Base-by-base conservation (phyloP, 2,797 vertebrate genomes). In the Ctenopoma multispine region DNA sequence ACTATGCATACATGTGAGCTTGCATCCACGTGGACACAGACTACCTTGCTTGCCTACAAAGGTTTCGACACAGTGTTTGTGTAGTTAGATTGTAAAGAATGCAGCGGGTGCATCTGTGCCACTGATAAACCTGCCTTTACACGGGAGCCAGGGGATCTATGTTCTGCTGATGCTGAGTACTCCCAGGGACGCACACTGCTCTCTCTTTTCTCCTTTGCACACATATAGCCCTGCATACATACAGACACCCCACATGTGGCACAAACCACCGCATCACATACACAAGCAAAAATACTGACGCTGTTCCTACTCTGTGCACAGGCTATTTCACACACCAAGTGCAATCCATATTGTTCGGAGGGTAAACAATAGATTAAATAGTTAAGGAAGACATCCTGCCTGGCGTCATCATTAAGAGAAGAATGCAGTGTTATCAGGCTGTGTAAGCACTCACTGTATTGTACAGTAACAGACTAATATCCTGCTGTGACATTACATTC, bases 101-200 rank as follows among this genome's bases (percentile, higher is more conserved):
- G 56, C 64, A 64, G 40, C 82, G 79, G 60, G 60, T 86, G 84
- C 80, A 86, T 88, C 81, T 86, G 56, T 71, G 62, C 68, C 61
- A 71, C 76, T 79, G 79, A 83, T 86, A 86, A 87, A 83, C 71
- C 69, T 80, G 72, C 63, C 63, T 90, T 85, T 72, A 87, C 47
- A 41, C 61, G 61, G 51, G 69, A 83, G 73, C 81, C 54, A n/a
- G 73, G 82, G 81, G 77, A 88, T 85, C 77, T 85, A 46, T 72
- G 84, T 82, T 85, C 72, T 87, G 88, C 83, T 79, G 82, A 92
- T 77, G 73, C 67, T 67, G 79, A 27, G 21, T 48, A 55, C 53
- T 66, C 38, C 47, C 55, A 46, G 43, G 55, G 54, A 49, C 66
- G 72, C 77, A 59, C 54, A 64, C 53, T 54, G 41, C 47, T 79